Evolutionary conservation across 2,113 vertebrate genomes (phyloP).

Genomic region (Ascaphus truei): DNA sequence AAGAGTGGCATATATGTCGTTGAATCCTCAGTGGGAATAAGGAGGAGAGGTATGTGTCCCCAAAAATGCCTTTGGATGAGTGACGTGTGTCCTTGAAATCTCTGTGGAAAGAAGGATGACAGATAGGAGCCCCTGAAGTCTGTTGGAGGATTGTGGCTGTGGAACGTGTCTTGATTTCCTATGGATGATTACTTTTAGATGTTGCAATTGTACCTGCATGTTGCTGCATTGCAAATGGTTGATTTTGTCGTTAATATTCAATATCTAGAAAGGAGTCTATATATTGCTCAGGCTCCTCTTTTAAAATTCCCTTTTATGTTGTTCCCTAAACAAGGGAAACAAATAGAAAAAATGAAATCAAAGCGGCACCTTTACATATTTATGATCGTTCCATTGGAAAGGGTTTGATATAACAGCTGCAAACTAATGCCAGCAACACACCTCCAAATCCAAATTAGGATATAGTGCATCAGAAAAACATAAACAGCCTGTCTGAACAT

Average conservation of each 20-base stretch:
- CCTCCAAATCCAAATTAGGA: background rate
- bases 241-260: slow-evolving; percentile 27
- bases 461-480: background rate
- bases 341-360: slow-evolving; percentile 34
- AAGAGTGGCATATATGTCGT: background rate
- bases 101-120: background rate
- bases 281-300: slow-evolving; percentile 7
- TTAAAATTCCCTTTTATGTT: slow-evolving; percentile 31
- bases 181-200: slow-evolving; percentile 6
- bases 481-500: background rate
- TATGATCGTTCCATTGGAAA: slow-evolving; percentile 22
- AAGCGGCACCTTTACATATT: slow-evolving; percentile 14
- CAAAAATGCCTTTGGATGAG: background rate
- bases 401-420: slow-evolving; percentile 24
- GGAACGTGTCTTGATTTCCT: slow-evolving; percentile 20
- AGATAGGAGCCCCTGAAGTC: background rate
- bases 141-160: background rate
- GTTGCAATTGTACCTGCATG: slow-evolving; percentile 2
- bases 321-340: slow-evolving; percentile 25
- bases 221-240: slow-evolving; percentile 23
- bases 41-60: background rate
- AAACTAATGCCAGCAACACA: background rate
- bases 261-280: slow-evolving; percentile 4
- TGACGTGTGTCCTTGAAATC: slow-evolving; percentile 22
- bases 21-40: background rate